These are phyloP conservation scores for Paracentrotus lividus DNA, from an alignment of 53 echinoderm and acorn worm genomes.

Conservation along the genomic window DNA sequence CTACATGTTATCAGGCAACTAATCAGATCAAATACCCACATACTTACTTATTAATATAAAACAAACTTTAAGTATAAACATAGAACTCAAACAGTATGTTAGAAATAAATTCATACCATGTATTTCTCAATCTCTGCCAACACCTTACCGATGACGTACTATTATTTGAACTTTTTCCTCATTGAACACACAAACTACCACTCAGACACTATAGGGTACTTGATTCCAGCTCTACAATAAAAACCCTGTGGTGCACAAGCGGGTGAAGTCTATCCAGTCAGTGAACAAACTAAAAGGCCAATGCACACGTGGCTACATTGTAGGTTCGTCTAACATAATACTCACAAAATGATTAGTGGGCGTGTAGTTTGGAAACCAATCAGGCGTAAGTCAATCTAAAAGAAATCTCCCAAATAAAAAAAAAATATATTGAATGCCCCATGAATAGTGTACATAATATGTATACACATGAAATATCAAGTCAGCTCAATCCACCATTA, in stretches of 20 bases:
- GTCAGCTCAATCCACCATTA: too few relatives aligned
- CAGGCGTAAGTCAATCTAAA: too few relatives aligned
- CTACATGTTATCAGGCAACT: too few relatives aligned
- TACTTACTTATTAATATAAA: too few relatives aligned
- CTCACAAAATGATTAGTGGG: background rate
- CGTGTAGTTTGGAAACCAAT: background rate
- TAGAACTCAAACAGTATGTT: background rate
- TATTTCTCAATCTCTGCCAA: background rate
- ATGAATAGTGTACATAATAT: too few relatives aligned
- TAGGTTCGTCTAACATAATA: background rate
- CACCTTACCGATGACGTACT: background rate
- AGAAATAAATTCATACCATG: background rate
- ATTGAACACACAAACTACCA: background rate
- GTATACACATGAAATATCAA: too few relatives aligned
- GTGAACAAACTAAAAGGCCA: constrained; percentile 17
- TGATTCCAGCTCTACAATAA: background rate
- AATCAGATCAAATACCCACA: too few relatives aligned
- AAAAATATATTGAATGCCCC: too few relatives aligned
- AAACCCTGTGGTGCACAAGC: background rate
- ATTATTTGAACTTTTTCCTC: background rate
- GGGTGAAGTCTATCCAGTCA: background rate
- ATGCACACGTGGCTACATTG: constrained; percentile 49
- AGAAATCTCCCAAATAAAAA: too few relatives aligned
- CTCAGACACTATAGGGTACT: background rate
- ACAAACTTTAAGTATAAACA: background rate